phyloP scores from a whole-genome alignment of 2,797 vertebrate genomes.

The Amblyraja radiata region DNA sequence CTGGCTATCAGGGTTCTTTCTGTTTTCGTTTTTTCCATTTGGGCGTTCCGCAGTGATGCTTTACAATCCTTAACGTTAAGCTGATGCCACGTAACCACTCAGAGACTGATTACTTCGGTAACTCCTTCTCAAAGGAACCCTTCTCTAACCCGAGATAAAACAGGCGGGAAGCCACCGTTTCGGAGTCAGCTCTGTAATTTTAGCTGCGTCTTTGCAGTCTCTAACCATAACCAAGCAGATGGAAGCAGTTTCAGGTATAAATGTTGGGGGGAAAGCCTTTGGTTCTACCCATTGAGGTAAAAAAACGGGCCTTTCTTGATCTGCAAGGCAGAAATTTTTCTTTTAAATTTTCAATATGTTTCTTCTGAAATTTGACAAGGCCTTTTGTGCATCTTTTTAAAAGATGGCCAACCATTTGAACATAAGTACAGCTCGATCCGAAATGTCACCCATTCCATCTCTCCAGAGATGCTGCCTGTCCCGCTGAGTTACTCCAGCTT shows the following conservation, averaged over 20 bases:
- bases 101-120: not conserved
- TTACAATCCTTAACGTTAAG: not conserved
- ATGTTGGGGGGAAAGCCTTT: not conserved
- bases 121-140: not conserved
- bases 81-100: not conserved
- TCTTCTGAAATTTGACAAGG: too few relatives aligned
- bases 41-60: too few relatives aligned
- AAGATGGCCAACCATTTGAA: not conserved
- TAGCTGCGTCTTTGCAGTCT: not conserved
- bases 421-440: too few relatives aligned
- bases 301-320: not conserved
- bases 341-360: not conserved
- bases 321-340: not conserved
- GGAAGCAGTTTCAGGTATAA: constrained; percentile 18
- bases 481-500: too few relatives aligned
- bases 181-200: constrained; percentile 1
- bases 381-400: not conserved
- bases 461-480: too few relatives aligned
- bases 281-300: not conserved
- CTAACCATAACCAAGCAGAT: not conserved
- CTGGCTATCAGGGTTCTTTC: not conserved
- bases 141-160: not conserved
- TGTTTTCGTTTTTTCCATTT: too few relatives aligned
- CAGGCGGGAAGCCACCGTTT: not conserved
- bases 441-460: too few relatives aligned